Percentiles rank a stretch among this genome's conserved stretches.
Evolutionary conservation across 2,113 vertebrate genomes (phyloP).

Genomic region (Neodontobutis hainanensis): DNA sequence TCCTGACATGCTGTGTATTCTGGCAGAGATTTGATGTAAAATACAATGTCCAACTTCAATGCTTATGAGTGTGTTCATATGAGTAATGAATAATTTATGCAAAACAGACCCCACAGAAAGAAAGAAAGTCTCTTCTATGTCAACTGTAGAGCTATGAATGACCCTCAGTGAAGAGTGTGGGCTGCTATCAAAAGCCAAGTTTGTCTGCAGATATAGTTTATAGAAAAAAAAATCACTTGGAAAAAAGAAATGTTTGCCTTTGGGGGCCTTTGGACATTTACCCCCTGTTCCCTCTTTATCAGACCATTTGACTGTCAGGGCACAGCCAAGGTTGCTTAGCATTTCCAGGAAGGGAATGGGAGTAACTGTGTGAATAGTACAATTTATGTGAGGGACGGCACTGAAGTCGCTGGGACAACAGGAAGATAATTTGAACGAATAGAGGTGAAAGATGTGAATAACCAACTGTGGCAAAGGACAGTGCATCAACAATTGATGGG

Average conservation of each 20-base stretch:
- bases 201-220: neutral
- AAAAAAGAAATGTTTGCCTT: slow-evolving; percentile 12
- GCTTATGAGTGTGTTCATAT: neutral
- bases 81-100: slow-evolving; percentile 24
- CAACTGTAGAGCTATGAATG: too few relatives aligned
- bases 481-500: too few relatives aligned
- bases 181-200: slow-evolving; percentile 3
- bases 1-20: neutral
- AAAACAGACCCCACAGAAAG: neutral
- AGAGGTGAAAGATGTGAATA: slow-evolving; percentile 4
- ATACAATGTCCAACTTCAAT: slow-evolving; percentile 12
- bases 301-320: slow-evolving; percentile 51
- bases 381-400: slow-evolving; percentile 45
- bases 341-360: slow-evolving; percentile 41
- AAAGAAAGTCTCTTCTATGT: neutral
- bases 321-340: slow-evolving; percentile 50
- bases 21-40: slow-evolving; percentile 12
- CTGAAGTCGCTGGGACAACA: slow-evolving; percentile 4
- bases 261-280: slow-evolving; percentile 46
- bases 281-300: slow-evolving; percentile 39
- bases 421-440: slow-evolving; percentile 26
- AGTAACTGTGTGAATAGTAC: slow-evolving; percentile 35
- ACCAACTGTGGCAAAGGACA: too few relatives aligned
- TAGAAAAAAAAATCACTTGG: neutral
- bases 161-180: neutral